Evolutionary conservation across 1,140 invertebrate genomes (phyloP).

Genomic region (Oryzaephilus surinamensis): DNA sequence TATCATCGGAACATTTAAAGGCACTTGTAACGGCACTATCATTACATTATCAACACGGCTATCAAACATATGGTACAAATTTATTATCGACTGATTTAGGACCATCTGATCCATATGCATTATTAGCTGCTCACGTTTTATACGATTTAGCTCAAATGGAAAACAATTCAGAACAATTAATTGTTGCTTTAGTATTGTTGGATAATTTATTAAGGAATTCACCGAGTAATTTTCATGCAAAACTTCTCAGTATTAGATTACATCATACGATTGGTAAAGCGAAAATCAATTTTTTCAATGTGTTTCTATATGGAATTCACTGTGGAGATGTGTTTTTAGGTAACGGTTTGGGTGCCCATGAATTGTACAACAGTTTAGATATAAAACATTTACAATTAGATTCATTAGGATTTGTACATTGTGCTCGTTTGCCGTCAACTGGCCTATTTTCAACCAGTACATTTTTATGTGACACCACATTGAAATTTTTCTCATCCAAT

Average conservation of each 20-base stretch:
- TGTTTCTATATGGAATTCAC: conserved; percentile 1
- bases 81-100: conserved; percentile 49
- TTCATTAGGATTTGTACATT: conserved; percentile 77
- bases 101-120: conserved; percentile 62
- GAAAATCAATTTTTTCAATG: too few species aligned
- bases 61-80: conserved; percentile 36
- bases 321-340: conserved; percentile 39
- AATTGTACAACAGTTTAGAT: conserved; percentile 61
- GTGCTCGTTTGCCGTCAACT: conserved; percentile 55
- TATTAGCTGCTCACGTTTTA: conserved; percentile 68
- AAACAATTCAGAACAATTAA: conserved; percentile 46
- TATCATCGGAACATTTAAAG: conserved; percentile 38
- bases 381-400: conserved; percentile 92
- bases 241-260: conserved; percentile 59
- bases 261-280: conserved; percentile 62
- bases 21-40: conserved; percentile 42
- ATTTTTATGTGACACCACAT: conserved; percentile 54
- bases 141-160: conserved; percentile 54
- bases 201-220: conserved; percentile 59
- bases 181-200: conserved; percentile 55
- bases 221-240: conserved; percentile 68
- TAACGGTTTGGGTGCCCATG: conserved; percentile 55
- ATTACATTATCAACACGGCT: conserved; percentile 45
- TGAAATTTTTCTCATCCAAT: conserved; percentile 79
- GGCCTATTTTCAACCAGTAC: conserved; percentile 56